phyloP scores from a whole-genome alignment of 2,888 invertebrate genomes.

The Campopleginae sp. region DNA sequence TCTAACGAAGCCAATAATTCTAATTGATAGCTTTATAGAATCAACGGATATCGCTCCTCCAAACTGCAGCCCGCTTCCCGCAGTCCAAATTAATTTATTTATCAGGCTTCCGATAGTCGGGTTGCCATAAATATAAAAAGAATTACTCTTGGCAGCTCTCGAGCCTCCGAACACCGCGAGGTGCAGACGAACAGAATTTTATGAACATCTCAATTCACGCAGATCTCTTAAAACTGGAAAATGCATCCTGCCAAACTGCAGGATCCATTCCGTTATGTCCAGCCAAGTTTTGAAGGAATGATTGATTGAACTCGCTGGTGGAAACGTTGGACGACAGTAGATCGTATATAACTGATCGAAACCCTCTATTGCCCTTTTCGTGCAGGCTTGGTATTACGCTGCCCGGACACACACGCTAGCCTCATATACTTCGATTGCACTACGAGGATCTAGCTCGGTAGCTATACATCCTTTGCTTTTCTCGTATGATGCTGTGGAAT shows the following conservation, averaged over 20 bases:
- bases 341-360: constrained; percentile 12
- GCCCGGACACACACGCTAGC: constrained; percentile 3
- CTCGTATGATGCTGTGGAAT: constrained; percentile 57
- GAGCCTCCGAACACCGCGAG: neutral
- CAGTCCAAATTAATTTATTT: neutral
- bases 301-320: neutral
- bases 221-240: neutral
- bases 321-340: constrained; percentile 4
- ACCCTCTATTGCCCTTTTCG: constrained; percentile 1
- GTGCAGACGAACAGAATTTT: neutral
- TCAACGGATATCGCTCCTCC: neutral
- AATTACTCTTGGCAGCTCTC: neutral
- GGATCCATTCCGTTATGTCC: neutral
- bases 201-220: neutral
- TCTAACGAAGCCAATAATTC: neutral
- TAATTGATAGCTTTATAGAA: neutral
- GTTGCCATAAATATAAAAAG: neutral
- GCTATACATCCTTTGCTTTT: constrained; percentile 36
- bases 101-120: neutral
- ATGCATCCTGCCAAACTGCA: neutral
- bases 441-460: constrained; percentile 37
- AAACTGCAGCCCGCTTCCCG: neutral
- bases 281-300: neutral
- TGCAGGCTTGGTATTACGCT: constrained; percentile 15
- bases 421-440: constrained; percentile 36